Evolutionary conservation across 92 coral and sea anemone genomes (phyloP).

Genomic region (Epizoanthus fatuus): DNA sequence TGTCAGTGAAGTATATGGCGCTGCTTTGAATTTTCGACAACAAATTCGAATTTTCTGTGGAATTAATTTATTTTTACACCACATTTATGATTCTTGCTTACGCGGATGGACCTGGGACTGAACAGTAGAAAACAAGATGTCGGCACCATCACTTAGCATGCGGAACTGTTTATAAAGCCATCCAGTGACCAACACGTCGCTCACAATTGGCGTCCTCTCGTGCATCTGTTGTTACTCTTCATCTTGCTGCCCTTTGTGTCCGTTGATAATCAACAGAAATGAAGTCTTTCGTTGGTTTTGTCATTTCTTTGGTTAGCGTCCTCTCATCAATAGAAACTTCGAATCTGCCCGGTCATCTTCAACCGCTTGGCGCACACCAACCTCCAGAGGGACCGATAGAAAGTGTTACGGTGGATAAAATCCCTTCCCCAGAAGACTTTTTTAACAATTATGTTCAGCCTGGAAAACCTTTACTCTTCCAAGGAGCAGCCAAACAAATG

Average conservation of each 20-base stretch:
- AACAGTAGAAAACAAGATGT: too few species aligned
- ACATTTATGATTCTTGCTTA: background rate
- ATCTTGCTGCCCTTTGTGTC: background rate
- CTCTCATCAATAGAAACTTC: background rate
- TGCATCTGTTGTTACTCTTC: background rate
- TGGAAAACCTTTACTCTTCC: constrained; percentile 87
- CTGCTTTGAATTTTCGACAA: too few species aligned
- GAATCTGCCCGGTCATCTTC: constrained; percentile 87
- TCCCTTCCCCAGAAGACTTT: constrained; percentile 88
- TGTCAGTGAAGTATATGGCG: too few species aligned
- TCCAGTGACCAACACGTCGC: background rate
- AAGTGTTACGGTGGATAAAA: constrained; percentile 27
- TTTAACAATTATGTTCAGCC: constrained; percentile 82
- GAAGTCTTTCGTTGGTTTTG: background rate
- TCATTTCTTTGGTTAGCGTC: background rate
- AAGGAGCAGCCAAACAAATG: constrained; percentile 90
- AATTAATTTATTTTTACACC: too few species aligned
- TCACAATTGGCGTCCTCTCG: background rate
- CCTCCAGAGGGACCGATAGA: constrained; percentile 78
- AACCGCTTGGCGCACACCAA: constrained; percentile 92
- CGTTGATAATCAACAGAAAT: background rate
- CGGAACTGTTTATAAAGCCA: background rate
- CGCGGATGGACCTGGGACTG: background rate
- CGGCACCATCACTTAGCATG: background rate
- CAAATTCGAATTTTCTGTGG: too few species aligned